A percentile compares a stretch with the other conserved stretches of the same genome.
These are phyloP conservation scores for Augochlorella aurata DNA, from an alignment of 2,888 invertebrate species.

Conservation along the genomic window DNA sequence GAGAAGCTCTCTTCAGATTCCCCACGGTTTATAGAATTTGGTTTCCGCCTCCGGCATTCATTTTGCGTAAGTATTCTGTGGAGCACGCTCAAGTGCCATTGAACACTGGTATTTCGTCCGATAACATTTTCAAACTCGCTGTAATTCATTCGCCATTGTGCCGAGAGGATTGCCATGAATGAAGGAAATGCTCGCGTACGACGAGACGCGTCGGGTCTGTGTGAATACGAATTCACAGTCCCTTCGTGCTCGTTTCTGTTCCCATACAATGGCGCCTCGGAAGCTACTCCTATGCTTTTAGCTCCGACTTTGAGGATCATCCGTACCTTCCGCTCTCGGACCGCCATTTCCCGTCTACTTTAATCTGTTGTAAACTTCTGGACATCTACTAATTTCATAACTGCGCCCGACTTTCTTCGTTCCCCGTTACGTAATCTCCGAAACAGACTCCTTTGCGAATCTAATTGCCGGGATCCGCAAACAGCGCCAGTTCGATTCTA, in stretches of 20 bases:
- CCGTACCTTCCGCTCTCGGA: slow-evolving; percentile 46
- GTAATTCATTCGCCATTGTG: slow-evolving; percentile 61
- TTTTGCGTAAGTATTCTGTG: background rate
- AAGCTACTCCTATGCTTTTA: slow-evolving; percentile 41
- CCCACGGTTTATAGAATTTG: background rate
- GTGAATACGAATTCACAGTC: slow-evolving; percentile 49
- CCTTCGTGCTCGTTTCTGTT: slow-evolving; percentile 39
- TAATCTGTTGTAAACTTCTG: slow-evolving; percentile 26
- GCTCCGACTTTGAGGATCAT: slow-evolving; percentile 46
- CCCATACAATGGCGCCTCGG: slow-evolving; percentile 37
- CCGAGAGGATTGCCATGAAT: slow-evolving; percentile 52
- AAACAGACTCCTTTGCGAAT: background rate
- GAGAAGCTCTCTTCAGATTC: background rate
- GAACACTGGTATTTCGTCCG: slow-evolving; percentile 10
- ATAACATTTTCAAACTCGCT: slow-evolving; percentile 8
- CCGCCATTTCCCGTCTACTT: slow-evolving; percentile 10
- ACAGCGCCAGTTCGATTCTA: background rate
- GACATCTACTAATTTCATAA: slow-evolving; percentile 22
- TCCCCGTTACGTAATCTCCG: background rate
- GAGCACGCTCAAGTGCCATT: background rate
- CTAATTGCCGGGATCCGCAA: background rate
- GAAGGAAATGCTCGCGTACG: slow-evolving; percentile 53
- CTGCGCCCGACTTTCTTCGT: slow-evolving; percentile 5
- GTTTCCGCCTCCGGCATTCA: background rate
- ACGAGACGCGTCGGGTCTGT: slow-evolving; percentile 36